Evolutionary conservation across 2,888 invertebrate genomes (phyloP), one percentile per base, ranked within the genome.

Genomic region (Catonia carolina): DNA sequence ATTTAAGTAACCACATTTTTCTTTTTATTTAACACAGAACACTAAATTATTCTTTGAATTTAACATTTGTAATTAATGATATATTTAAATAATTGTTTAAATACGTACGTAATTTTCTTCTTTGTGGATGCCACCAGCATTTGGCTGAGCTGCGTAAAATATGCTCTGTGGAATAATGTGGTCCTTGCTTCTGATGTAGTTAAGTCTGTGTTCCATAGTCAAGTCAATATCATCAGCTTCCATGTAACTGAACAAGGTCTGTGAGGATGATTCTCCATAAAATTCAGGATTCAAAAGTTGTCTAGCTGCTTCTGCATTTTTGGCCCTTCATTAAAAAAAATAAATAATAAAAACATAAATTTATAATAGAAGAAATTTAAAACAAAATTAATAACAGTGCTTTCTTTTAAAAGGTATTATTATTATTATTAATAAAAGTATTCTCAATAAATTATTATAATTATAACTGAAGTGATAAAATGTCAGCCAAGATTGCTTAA

Each of bases 181-280:
- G 66, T 84, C 82, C 15, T 78, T 75, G 58, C 81, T 78, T 33
- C 80, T 81, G 60, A 81, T 76, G 59, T 72, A 73, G 6, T 75
- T 69, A 4, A 64, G 27, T 23, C 74, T 35, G 17, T 73, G 69
- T 59, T 73, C 69, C 65, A 76, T 74, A 18, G 72, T 72, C 5
- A 76, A 60, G 66, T 72, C 78, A 71, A 71, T 67, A 57, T 75
- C 61, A 15, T 63, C 37, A n/a, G 59, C 59, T 47, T 59, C 49
- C 59, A 62, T 62, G 50, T 59, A 60, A 20, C 48, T 55, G 31
- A 64, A 53, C 53, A 60, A 59, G 35, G 58, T 61, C 50, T 58
- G 62, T 39, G 67, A 67, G 58, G 61, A 65, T 17, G 66, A 65
- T 37, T 58, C 47, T 23, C 65, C 65, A 42, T 52, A 60, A 15